Conservation (phyloP, 1,140 invertebrate species). For the Drosophila novamexicana region DNA sequence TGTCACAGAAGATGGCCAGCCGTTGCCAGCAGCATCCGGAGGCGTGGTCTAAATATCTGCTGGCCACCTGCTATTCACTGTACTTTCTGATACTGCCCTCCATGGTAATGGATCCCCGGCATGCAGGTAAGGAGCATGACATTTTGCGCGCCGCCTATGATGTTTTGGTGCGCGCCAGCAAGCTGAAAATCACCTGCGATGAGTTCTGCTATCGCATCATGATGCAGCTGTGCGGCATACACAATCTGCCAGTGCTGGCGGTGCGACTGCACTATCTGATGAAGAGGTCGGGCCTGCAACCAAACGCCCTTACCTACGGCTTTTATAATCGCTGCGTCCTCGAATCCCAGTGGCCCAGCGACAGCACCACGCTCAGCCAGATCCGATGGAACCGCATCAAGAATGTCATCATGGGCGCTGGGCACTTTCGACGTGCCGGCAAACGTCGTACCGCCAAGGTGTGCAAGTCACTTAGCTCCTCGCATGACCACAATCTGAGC, state of each 20-base stretch:
- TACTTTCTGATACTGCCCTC: constrained; percentile 98
- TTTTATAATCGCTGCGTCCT: constrained; percentile 91
- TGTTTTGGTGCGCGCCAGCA: constrained; percentile 93
- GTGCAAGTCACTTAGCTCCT: constrained; percentile 84
- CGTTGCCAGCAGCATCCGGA: constrained; percentile 91
- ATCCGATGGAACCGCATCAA: constrained; percentile 97
- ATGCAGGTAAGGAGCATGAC: constrained; percentile 89
- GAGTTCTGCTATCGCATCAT: constrained; percentile 99
- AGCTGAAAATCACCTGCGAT: constrained; percentile 93
- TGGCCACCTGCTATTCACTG: constrained; percentile 95
- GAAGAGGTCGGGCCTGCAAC: constrained; percentile 96
- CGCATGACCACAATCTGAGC: constrained; percentile 83
- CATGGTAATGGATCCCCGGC: constrained; percentile 86
- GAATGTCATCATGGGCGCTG: constrained; percentile 95
- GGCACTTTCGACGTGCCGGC: constrained; percentile 92
- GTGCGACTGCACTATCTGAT: constrained; percentile 97
- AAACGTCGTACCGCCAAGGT: constrained; percentile 85
- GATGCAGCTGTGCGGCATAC: constrained; percentile 99
- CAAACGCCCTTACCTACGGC: constrained; percentile 99
- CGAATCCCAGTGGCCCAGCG: constrained; percentile 97
- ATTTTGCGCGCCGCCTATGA: constrained; percentile 94
- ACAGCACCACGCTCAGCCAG: constrained; percentile 91
- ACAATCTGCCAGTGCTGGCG: constrained; percentile 96
- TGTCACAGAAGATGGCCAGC: constrained; percentile 94
- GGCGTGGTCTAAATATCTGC: constrained; percentile 95